Evolutionary conservation across 1,140 invertebrate species (phyloP).

Genomic region (Lepidurus couesii): DNA sequence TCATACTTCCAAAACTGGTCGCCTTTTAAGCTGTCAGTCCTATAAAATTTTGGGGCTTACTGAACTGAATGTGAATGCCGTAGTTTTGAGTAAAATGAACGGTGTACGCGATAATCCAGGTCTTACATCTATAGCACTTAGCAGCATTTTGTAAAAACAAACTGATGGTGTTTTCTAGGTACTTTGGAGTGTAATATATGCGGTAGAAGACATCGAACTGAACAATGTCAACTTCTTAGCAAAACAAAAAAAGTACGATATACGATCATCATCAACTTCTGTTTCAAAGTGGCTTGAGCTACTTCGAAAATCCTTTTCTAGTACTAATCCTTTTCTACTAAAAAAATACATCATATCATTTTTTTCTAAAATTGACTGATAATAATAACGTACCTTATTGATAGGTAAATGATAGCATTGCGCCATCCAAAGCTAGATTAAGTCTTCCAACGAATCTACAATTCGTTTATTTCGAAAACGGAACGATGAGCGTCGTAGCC

Average conservation of each 20-base stretch:
- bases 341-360: too few relatives aligned
- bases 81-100: too few relatives aligned
- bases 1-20: too few relatives aligned
- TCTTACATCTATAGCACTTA: too few relatives aligned
- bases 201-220: conserved; percentile 44
- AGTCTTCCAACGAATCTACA: conserved; percentile 46
- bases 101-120: too few relatives aligned
- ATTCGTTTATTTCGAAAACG: conserved; percentile 41
- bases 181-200: conserved; percentile 45
- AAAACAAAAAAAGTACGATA: conserved; percentile 39
- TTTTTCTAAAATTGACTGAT: background rate
- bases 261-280: conserved; percentile 1
- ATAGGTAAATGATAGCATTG: conserved; percentile 38
- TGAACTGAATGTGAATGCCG: too few relatives aligned
- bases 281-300: conserved; percentile 26
- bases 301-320: background rate
- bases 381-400: background rate
- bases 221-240: conserved; percentile 44
- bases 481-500: conserved; percentile 42
- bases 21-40: too few relatives aligned
- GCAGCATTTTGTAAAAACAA: too few relatives aligned
- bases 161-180: background rate
- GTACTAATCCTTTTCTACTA: background rate
- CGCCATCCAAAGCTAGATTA: conserved; percentile 44
- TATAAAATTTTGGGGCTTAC: too few relatives aligned